These are phyloP conservation scores for Hirtodrosophila duncani DNA, from an alignment of 2,888 invertebrate genomes.

Conservation along the genomic window DNA sequence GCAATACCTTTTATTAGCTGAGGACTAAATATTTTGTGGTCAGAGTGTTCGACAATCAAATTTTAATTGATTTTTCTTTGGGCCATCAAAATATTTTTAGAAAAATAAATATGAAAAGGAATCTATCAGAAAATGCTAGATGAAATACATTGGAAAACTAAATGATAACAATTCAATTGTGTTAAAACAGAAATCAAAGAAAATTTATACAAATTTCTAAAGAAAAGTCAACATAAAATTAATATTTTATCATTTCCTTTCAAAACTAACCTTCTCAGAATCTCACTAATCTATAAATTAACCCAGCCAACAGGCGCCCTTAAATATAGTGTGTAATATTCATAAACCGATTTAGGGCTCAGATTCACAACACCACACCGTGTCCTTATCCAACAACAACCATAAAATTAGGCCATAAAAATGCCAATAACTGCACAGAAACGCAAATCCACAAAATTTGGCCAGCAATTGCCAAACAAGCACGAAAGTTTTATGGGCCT, in stretches of 20 bases:
- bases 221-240: too few relatives aligned
- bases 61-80: constrained; percentile 1
- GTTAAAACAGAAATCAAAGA: too few relatives aligned
- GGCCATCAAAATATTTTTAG: not conserved
- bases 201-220: too few relatives aligned
- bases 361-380: not conserved
- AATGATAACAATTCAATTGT: too few relatives aligned
- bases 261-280: constrained; percentile 1
- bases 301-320: too few relatives aligned
- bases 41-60: not conserved
- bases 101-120: too few relatives aligned
- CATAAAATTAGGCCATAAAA: constrained; percentile 38
- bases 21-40: not conserved
- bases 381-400: not conserved
- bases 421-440: constrained; percentile 35
- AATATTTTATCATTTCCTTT: too few relatives aligned
- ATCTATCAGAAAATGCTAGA: too few relatives aligned
- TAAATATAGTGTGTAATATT: constrained; percentile 23
- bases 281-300: constrained; percentile 8
- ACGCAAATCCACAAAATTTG: constrained; percentile 35
- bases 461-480: constrained; percentile 18
- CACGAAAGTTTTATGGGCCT: constrained; percentile 24
- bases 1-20: too few relatives aligned
- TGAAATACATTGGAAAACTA: too few relatives aligned
- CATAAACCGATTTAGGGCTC: constrained; percentile 33